phyloP scores from a whole-genome alignment of 1,140 invertebrate species.

The Latrodectus geometricus region DNA sequence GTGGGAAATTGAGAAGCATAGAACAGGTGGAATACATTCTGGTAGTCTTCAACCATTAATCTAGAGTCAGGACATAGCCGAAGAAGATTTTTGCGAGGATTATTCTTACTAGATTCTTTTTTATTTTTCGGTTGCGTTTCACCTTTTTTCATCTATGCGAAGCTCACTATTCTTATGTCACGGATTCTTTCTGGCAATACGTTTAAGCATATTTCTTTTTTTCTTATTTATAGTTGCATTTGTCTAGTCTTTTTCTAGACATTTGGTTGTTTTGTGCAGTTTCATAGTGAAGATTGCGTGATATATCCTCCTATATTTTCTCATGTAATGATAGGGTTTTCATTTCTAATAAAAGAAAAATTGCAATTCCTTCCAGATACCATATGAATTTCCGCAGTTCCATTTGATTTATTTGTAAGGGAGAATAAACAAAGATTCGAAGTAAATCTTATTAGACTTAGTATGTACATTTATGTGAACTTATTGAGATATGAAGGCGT shows the following conservation, averaged over 20 bases:
- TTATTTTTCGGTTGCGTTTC: neutral
- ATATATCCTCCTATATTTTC: neutral
- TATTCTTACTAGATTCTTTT: constrained; percentile 6
- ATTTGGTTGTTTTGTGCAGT: neutral
- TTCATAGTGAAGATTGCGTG: neutral
- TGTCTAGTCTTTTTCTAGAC: neutral
- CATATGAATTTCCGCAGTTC: too few species aligned
- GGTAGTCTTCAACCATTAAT: constrained; percentile 45
- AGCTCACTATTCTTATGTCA: constrained; percentile 44
- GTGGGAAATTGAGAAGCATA: constrained; percentile 39
- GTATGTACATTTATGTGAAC: too few species aligned
- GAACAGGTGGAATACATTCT: constrained; percentile 55
- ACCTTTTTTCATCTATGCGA: constrained; percentile 4
- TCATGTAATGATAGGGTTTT: neutral
- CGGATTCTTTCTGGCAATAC: constrained; percentile 37
- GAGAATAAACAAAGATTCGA: too few species aligned
- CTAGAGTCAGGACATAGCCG: constrained; percentile 17
- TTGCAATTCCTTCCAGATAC: neutral
- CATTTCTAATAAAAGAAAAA: neutral
- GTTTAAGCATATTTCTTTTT: neutral
- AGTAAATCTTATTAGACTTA: too few species aligned
- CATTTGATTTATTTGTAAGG: too few species aligned
- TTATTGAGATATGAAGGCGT: too few species aligned
- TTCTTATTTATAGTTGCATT: neutral
- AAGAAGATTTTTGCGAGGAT: constrained; percentile 25